Conservation (phyloP, 2,888 invertebrate genomes). For the Lepeophtheirus nordmannii region DNA sequence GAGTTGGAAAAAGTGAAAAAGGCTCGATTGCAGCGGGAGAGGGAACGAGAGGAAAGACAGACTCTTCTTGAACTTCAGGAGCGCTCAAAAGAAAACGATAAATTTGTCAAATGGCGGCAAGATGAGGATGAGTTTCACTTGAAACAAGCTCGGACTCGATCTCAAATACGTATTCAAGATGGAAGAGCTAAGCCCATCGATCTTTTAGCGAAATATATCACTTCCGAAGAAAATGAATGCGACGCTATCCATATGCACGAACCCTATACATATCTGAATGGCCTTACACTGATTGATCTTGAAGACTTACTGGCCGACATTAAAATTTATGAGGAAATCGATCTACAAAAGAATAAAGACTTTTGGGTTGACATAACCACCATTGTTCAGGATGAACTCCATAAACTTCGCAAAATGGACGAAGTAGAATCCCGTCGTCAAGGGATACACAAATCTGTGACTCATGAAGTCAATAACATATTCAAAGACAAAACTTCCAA, state of each 20-base stretch:
- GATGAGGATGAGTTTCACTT: slow-evolving; percentile 96
- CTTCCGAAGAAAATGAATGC: slow-evolving; percentile 61
- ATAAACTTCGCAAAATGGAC: slow-evolving; percentile 62
- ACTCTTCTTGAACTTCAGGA: slow-evolving; percentile 69
- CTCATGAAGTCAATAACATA: slow-evolving; percentile 67
- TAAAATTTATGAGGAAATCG: slow-evolving; percentile 78
- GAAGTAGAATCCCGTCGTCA: slow-evolving; percentile 46
- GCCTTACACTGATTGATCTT: slow-evolving; percentile 69
- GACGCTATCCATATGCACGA: slow-evolving; percentile 70
- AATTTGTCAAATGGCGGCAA: slow-evolving; percentile 79
- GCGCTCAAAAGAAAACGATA: slow-evolving; percentile 72
- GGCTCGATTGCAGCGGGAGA: slow-evolving; percentile 68
- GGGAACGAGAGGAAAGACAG: slow-evolving; percentile 63
- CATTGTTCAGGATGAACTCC: slow-evolving; percentile 80
- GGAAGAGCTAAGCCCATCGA: slow-evolving; percentile 97
- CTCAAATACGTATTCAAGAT: slow-evolving; percentile 87
- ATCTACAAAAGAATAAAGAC: slow-evolving; percentile 66
- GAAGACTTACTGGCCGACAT: slow-evolving; percentile 94
- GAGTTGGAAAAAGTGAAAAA: slow-evolving; percentile 92
- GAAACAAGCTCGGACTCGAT: slow-evolving; percentile 79
- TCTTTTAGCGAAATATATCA: slow-evolving; percentile 85
- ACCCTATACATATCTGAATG: slow-evolving; percentile 85
- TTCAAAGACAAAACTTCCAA: slow-evolving; percentile 72
- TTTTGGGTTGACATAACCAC: slow-evolving; percentile 94
- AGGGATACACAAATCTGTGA: slow-evolving; percentile 79